phyloP scores from a whole-genome alignment of 1,140 invertebrate genomes.

The Hyposmocoma kahamanoa region DNA sequence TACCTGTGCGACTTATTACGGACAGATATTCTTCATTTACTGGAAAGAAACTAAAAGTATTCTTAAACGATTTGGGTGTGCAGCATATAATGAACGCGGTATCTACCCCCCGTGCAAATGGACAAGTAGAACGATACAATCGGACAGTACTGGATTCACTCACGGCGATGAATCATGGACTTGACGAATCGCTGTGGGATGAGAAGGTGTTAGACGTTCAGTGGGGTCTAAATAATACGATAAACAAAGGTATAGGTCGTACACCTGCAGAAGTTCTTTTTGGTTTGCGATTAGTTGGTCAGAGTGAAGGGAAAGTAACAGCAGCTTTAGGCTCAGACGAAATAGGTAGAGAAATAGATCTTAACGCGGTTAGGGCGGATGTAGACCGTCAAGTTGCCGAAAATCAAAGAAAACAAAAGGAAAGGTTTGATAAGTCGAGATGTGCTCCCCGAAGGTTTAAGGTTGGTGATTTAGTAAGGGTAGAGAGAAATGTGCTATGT shows the following conservation, averaged over 20 bases:
- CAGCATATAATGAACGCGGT: conserved; percentile 1
- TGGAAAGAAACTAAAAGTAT: not conserved
- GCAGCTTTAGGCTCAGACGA: not conserved
- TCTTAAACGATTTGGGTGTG: not conserved
- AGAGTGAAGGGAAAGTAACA: not conserved
- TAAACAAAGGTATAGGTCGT: conserved; percentile 8
- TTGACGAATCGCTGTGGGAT: conserved; percentile 7
- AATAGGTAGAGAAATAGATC: not conserved
- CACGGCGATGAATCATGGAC: conserved; percentile 1
- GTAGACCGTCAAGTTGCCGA: not conserved
- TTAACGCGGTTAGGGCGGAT: not conserved
- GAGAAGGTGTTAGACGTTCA: conserved; percentile 7
- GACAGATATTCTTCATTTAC: conserved; percentile 5
- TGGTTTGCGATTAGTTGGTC: conserved; percentile 2
- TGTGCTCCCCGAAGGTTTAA: conserved; percentile 1
- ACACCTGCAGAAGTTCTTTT: conserved; percentile 7
- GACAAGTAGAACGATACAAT: conserved; percentile 3
- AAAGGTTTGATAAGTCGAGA: not conserved
- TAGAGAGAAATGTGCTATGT: not conserved
- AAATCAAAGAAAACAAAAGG: not conserved
- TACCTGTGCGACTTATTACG: not conserved
- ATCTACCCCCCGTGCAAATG: conserved; percentile 1
- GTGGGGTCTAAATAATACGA: conserved; percentile 10
- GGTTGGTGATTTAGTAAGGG: not conserved
- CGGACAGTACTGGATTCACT: not conserved